Conservation (phyloP, 2,113 vertebrate genomes). For the Trogon melanurus region DNA sequence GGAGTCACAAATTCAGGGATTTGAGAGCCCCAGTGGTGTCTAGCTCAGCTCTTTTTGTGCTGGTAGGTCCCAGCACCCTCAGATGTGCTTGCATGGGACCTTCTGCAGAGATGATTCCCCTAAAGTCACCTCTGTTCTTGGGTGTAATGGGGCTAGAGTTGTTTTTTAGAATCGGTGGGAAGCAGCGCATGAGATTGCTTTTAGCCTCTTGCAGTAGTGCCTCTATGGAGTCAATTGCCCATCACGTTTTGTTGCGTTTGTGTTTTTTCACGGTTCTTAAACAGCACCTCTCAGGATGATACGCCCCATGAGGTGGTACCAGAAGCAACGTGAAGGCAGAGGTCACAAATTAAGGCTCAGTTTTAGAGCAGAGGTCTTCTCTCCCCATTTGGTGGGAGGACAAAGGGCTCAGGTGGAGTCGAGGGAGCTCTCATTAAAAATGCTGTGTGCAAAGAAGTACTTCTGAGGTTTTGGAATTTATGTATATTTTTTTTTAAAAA, state of each 20-base stretch:
- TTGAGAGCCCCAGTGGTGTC: not conserved
- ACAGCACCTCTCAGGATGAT: fast-evolving
- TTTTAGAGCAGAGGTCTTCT: not conserved
- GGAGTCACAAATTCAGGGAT: not conserved
- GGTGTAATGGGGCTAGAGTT: not conserved
- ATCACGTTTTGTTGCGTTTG: fast-evolving
- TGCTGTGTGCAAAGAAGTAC: not conserved
- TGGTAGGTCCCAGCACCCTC: not conserved
- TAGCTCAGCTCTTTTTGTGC: not conserved
- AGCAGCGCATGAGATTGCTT: not conserved
- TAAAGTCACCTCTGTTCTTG: not conserved
- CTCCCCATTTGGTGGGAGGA: not conserved
- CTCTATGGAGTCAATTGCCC: not conserved
- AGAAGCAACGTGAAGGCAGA: not conserved
- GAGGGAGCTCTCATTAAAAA: not conserved
- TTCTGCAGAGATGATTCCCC: not conserved
- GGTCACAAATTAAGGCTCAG: not conserved
- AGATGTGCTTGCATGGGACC: not conserved
- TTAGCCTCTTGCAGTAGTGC: not conserved
- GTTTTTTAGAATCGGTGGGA: fast-evolving
- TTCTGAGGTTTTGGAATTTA: not conserved
- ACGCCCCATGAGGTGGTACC: not conserved
- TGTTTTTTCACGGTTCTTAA: not conserved
- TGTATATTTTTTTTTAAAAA: not conserved
- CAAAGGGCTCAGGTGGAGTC: fast-evolving